These are phyloP conservation scores for Etheostoma cragini DNA, from an alignment of 2,113 vertebrate genomes.

Conservation along the genomic window DNA sequence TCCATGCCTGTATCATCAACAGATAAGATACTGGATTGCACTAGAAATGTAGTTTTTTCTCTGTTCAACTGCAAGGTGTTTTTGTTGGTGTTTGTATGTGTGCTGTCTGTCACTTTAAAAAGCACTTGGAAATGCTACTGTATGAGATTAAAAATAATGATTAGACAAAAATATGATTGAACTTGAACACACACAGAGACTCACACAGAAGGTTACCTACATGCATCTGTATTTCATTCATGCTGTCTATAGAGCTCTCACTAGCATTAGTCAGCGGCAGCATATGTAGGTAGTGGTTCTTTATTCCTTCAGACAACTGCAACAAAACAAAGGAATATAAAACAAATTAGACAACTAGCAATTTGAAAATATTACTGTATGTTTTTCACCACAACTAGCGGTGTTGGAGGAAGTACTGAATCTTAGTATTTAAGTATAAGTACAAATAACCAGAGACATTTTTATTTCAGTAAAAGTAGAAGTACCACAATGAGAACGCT, in stretches of 20 bases:
- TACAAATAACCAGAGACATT: no score
- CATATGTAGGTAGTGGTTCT: background rate
- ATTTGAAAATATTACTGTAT: background rate
- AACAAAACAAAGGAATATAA: background rate
- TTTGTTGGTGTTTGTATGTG: background rate
- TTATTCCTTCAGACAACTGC: background rate
- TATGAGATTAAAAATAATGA: background rate
- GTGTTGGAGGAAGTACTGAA: no score
- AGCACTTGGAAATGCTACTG: background rate
- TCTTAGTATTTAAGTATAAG: no score
- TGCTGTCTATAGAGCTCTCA: fast-evolving
- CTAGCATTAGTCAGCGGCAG: constrained; percentile 22
- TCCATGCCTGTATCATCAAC: no score
- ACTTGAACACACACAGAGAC: background rate
- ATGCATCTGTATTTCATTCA: background rate
- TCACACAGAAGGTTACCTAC: constrained; percentile 39
- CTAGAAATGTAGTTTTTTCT: background rate
- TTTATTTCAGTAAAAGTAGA: no score
- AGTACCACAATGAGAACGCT: no score
- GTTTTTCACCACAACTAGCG: no score
- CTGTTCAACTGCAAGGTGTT: background rate
- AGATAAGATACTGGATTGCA: background rate
- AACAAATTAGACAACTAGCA: background rate
- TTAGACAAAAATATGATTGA: background rate
- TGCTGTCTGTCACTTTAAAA: background rate